Conservation (phyloP, 1,140 invertebrate genomes). For the Lepidurus packardi region DNA sequence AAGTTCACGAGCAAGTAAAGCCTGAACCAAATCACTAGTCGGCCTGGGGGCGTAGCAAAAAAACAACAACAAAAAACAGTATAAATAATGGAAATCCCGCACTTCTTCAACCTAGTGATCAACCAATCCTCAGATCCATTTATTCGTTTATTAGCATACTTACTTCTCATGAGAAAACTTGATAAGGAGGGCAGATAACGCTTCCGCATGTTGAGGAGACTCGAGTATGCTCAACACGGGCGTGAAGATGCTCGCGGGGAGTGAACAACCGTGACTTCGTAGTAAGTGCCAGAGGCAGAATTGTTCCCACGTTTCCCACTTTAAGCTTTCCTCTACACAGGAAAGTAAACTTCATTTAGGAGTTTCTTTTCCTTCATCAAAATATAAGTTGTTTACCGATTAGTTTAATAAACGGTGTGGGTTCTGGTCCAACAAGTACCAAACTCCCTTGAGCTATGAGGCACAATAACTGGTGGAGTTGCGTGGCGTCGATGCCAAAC, state of each 20-base stretch:
- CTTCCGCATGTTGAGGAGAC: conserved; percentile 81
- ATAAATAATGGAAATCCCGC: not conserved
- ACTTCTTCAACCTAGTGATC: not conserved
- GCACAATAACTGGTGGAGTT: conserved; percentile 83
- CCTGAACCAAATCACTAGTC: conserved; percentile 73
- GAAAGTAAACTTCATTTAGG: conserved; percentile 23
- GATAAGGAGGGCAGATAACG: conserved; percentile 80
- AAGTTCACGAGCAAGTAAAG: conserved; percentile 71
- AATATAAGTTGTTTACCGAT: conserved; percentile 46
- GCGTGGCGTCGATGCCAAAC: conserved; percentile 76
- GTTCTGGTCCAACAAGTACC: conserved; percentile 49
- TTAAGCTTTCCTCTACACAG: conserved; percentile 69
- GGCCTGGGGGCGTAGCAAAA: conserved; percentile 56
- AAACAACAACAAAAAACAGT: conserved; percentile 32
- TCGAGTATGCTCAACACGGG: conserved; percentile 84
- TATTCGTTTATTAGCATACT: conserved; percentile 39
- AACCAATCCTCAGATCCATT: not conserved
- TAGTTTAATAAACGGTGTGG: conserved; percentile 46
- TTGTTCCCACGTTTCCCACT: conserved; percentile 96
- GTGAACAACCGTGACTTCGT: conserved; percentile 82
- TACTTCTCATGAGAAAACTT: conserved; percentile 86
- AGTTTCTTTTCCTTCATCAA: not conserved
- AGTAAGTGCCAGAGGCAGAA: conserved; percentile 93
- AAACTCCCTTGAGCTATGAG: conserved; percentile 79
- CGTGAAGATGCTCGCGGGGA: conserved; percentile 67